Conservation (phyloP, 1,140 invertebrate species). For the Gryllus bimaculatus region DNA sequence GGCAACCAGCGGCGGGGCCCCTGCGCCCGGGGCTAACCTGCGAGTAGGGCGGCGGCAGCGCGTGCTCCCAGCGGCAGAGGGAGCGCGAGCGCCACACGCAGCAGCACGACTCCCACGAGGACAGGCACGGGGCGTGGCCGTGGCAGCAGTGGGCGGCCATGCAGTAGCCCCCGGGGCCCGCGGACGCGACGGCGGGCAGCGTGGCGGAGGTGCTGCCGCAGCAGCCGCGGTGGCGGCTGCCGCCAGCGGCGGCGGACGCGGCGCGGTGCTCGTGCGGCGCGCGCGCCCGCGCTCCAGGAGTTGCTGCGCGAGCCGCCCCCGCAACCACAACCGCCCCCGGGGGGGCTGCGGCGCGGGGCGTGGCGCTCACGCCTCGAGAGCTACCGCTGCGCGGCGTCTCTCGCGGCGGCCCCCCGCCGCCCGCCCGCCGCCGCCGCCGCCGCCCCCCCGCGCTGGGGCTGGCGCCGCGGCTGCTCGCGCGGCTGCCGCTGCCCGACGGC, state of each 20-base stretch:
- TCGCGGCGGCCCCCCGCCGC: too few relatives aligned
- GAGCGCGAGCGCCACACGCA: not conserved
- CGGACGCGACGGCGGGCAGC: too few relatives aligned
- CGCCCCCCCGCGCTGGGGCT: too few relatives aligned
- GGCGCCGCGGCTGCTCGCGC: too few relatives aligned
- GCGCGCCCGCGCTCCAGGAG: not conserved
- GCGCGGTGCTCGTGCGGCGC: not conserved
- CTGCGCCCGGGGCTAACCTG: not conserved
- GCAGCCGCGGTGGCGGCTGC: not conserved
- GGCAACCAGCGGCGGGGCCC: too few relatives aligned
- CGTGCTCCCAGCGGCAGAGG: not conserved
- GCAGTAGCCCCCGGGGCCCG: too few relatives aligned
- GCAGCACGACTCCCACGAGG: not conserved
- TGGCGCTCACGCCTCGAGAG: not conserved
- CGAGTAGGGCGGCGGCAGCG: not conserved
- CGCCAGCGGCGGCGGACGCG: not conserved
- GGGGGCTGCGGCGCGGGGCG: too few relatives aligned
- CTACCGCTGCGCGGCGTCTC: not conserved
- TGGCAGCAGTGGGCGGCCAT: too few relatives aligned
- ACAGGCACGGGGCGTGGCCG: too few relatives aligned
- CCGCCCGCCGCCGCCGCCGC: too few relatives aligned
- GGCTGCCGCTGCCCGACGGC: not conserved
- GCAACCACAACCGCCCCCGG: too few relatives aligned
- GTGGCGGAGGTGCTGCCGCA: too few relatives aligned
- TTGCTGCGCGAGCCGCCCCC: not conserved